Conservation (phyloP, 2,113 vertebrate species). For the Gallinago media region DNA sequence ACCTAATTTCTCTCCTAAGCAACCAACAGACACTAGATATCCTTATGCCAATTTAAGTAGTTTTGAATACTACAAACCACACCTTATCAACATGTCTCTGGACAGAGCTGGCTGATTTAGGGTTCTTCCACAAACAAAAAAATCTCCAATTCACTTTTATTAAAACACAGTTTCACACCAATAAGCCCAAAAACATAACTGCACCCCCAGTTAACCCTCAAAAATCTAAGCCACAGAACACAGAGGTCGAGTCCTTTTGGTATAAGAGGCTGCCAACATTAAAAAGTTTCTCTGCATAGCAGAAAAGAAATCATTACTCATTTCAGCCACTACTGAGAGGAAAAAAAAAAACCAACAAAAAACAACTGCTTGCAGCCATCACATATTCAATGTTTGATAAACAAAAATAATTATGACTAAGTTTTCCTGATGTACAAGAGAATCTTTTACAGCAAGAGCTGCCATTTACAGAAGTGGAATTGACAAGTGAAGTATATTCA, state of each 20-base stretch:
- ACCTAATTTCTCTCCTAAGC: not conserved
- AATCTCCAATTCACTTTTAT: not conserved
- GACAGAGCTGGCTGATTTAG: not conserved
- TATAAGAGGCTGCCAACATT: not conserved
- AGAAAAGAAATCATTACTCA: not conserved
- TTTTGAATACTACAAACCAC: not conserved
- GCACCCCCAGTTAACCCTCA: not conserved
- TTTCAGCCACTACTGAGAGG: not conserved
- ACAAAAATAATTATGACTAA: not conserved
- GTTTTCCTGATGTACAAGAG: not conserved
- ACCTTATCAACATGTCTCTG: not conserved
- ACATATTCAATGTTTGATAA: not conserved
- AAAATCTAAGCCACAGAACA: not conserved
- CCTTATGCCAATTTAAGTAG: not conserved
- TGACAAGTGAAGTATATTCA: not conserved
- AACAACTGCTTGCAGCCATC: not conserved
- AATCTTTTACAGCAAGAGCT: not conserved
- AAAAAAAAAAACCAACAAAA: not conserved
- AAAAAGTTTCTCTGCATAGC: not conserved
- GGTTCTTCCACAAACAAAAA: not conserved
- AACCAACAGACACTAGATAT: not conserved
- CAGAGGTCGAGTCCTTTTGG: not conserved
- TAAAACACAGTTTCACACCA: not conserved
- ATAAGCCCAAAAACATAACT: not conserved
- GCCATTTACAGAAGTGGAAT: not conserved